These are phyloP conservation scores for Agelaius tricolor DNA, from an alignment of 2,113 vertebrate species.

Conservation along the genomic window DNA sequence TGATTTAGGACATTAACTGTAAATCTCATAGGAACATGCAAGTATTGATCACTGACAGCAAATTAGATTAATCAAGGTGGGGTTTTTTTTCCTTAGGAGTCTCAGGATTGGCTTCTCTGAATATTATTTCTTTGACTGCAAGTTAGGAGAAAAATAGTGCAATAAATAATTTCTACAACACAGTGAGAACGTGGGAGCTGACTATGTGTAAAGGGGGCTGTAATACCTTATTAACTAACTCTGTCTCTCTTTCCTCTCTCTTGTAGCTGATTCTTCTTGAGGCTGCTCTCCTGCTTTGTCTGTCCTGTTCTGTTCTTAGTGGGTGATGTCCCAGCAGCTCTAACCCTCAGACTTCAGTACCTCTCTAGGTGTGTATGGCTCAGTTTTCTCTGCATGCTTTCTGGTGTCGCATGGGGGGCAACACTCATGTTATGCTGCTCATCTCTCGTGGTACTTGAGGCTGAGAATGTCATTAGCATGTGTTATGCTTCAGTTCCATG, in stretches of 20 bases:
- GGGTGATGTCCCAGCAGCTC: constrained; percentile 81
- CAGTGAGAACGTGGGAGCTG: background rate
- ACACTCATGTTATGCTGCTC: background rate
- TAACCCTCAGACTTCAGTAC: constrained; percentile 75
- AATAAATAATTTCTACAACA: background rate
- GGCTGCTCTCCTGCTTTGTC: constrained; percentile 67
- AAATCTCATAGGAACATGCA: background rate
- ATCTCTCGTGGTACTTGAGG: background rate
- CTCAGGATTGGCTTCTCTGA: background rate
- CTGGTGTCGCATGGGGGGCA: background rate
- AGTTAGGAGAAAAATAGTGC: background rate
- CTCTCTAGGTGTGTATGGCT: constrained; percentile 83
- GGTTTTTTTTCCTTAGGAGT: background rate
- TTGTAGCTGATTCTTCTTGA: constrained; percentile 69
- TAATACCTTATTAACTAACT: constrained; percentile 37
- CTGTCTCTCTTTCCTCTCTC: constrained; percentile 61
- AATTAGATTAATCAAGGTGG: background rate
- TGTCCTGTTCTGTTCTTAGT: constrained; percentile 60
- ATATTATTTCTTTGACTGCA: background rate
- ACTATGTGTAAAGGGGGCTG: background rate
- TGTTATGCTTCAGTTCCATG: background rate
- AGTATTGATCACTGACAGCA: background rate
- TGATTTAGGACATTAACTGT: background rate
- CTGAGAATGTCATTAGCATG: background rate
- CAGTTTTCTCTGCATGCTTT: constrained; percentile 51